phyloP scores from a whole-genome alignment of 1,140 invertebrate genomes.

The Goniozus legneri region DNA sequence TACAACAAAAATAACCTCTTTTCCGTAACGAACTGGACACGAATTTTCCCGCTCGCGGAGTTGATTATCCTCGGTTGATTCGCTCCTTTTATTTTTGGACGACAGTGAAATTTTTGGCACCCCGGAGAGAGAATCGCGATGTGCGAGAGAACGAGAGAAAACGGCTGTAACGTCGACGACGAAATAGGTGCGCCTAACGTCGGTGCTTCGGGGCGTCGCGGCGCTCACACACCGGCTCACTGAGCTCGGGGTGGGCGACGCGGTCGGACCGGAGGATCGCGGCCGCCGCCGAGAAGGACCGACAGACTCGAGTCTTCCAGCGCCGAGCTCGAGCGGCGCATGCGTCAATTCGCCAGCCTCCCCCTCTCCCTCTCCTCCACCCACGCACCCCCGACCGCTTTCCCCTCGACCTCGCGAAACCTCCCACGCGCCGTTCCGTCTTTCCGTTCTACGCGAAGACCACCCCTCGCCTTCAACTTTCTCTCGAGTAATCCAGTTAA shows the following conservation, averaged over 20 bases:
- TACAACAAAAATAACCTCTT: conserved; percentile 6
- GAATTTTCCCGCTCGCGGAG: no score
- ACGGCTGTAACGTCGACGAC: neutral
- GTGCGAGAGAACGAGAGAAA: neutral
- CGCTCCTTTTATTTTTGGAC: no score
- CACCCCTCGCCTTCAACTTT: no score
- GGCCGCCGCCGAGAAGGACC: conserved; percentile 27
- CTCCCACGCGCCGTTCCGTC: neutral
- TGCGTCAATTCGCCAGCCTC: conserved; percentile 2
- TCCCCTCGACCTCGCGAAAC: neutral
- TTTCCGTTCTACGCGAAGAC: neutral
- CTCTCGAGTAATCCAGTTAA: no score
- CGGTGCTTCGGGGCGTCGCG: conserved; percentile 28
- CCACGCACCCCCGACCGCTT: no score
- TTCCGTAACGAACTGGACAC: no score
- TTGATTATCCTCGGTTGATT: no score
- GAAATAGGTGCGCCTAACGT: neutral
- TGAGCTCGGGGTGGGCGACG: conserved; percentile 31
- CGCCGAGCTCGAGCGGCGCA: conserved; percentile 19
- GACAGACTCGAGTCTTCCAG: conserved; percentile 26
- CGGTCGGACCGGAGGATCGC: neutral
- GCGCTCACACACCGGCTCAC: conserved; percentile 35
- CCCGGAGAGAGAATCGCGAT: neutral
- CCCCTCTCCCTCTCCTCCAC: neutral
- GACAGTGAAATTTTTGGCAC: neutral